These are phyloP conservation scores for Drosophila guanche DNA, from an alignment of 1,140 invertebrate species.

Conservation along the genomic window DNA sequence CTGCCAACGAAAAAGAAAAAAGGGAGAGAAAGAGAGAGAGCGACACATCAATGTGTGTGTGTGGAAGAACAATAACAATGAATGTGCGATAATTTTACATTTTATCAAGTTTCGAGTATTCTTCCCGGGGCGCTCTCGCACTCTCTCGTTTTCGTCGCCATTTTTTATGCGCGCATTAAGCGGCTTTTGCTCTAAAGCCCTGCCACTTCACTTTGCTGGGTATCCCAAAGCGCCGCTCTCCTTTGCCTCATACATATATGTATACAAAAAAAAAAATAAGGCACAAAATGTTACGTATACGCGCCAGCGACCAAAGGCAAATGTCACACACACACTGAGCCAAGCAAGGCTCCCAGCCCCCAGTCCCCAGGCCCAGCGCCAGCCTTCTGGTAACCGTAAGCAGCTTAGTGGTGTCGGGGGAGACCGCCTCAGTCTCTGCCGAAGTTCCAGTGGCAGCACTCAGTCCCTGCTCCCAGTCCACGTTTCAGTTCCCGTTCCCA, in stretches of 20 bases:
- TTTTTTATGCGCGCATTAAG: constrained; percentile 80
- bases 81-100: constrained; percentile 82
- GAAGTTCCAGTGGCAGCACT: background rate
- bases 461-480: background rate
- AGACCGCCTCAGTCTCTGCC: constrained; percentile 10
- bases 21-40: constrained; percentile 1
- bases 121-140: background rate
- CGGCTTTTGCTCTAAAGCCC: constrained; percentile 74
- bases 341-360: constrained; percentile 1
- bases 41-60: constrained; percentile 3
- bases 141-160: constrained; percentile 67
- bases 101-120: constrained; percentile 75
- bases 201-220: constrained; percentile 64
- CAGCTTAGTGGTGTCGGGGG: constrained; percentile 68
- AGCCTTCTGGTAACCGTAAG: constrained; percentile 62
- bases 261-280: constrained; percentile 67
- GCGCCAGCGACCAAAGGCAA: constrained; percentile 65
- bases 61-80: constrained; percentile 75
- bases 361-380: constrained; percentile 7
- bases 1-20: constrained; percentile 20
- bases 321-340: constrained; percentile 68
- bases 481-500: background rate
- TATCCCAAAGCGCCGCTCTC: background rate
- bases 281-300: constrained; percentile 75
- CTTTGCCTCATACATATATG: constrained; percentile 9